Conservation (phyloP, 2,888 invertebrate species). For the Hedychridium roseum region DNA sequence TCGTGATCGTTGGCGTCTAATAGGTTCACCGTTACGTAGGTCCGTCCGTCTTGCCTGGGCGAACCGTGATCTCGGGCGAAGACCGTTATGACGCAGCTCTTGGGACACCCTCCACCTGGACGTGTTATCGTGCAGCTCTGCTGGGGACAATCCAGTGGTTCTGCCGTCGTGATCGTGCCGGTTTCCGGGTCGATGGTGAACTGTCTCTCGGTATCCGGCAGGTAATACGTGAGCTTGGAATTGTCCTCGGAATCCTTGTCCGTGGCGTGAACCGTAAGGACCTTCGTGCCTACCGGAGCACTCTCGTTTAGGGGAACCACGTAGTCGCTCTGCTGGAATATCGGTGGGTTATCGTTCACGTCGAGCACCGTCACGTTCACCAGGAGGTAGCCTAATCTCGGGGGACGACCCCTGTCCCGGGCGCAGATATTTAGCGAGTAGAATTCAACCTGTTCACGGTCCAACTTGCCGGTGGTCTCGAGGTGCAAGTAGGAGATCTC, state of each 20-base stretch:
- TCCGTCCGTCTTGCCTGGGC: conserved; percentile 89
- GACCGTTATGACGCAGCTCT: conserved; percentile 94
- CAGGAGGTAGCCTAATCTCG: conserved; percentile 83
- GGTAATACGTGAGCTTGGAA: conserved; percentile 88
- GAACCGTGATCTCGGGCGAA: conserved; percentile 93
- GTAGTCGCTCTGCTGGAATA: conserved; percentile 95
- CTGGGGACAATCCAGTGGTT: conserved; percentile 82
- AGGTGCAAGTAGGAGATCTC: conserved; percentile 91
- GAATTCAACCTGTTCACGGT: conserved; percentile 86
- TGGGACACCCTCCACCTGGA: conserved; percentile 74
- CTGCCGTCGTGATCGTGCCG: conserved; percentile 86
- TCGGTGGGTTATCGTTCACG: conserved; percentile 94
- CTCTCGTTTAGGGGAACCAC: conserved; percentile 92
- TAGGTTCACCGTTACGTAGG: conserved; percentile 92
- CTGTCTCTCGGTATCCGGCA: conserved; percentile 85
- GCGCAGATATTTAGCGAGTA: conserved; percentile 91
- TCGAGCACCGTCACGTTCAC: conserved; percentile 92
- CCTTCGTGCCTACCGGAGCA: conserved; percentile 87
- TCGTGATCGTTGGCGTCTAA: conserved; percentile 95
- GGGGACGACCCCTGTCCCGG: conserved; percentile 83
- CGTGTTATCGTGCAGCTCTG: conserved; percentile 73
- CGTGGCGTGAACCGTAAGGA: conserved; percentile 90
- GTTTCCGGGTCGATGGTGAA: conserved; percentile 93
- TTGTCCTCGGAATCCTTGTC: conserved; percentile 95
- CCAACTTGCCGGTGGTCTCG: conserved; percentile 90